Evolutionary conservation across 2,888 invertebrate genomes (phyloP), one percentile per base, ranked within the genome.

Genomic region (Malacosoma neustria): DNA sequence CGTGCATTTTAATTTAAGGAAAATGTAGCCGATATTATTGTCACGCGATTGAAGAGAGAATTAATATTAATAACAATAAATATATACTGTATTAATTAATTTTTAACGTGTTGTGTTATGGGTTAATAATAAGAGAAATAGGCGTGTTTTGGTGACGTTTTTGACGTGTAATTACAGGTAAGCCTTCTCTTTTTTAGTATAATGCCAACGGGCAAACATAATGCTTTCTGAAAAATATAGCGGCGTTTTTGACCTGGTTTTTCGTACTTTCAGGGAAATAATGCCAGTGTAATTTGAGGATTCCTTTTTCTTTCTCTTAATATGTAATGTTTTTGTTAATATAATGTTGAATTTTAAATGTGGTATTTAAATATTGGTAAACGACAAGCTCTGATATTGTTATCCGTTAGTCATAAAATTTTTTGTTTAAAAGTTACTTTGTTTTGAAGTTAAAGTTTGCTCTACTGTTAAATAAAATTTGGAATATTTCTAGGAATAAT

Each of bases 11-110:
- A 35, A 38, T 38, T 22, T 63, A 72, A 75, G 77, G 51, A 62
- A 68, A 72, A 75, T 76, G 71, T 73, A 71, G 61, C 48, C 51
- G 45, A 49, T 52, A 46, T 45, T 41, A 40, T 44, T 45, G 45
- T 46, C 38, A 46, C 50, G 50, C 42, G 44, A 49, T 30, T 35
- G 31, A 37, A 6, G 2, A 7, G 11, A 35, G 9, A 30, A 30
- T 31, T 31, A 31, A n/a, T 12, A 12, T 9, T 15, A n/a, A n/a
- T n/a, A n/a, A n/a, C n/a, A n/a, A n/a, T n/a, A n/a, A n/a, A n/a
- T n/a, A n/a, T n/a, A n/a, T n/a, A n/a, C n/a, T n/a, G n/a, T n/a
- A n/a, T n/a, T n/a, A n/a, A n/a, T n/a, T n/a, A n/a, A 7, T 11
- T 2, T 32, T 11, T 14, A 11, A 22, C 12, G 22, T 32, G 36